These are phyloP conservation scores for Acleris laterana DNA, from an alignment of 2,888 invertebrate genomes.

Conservation along the genomic window DNA sequence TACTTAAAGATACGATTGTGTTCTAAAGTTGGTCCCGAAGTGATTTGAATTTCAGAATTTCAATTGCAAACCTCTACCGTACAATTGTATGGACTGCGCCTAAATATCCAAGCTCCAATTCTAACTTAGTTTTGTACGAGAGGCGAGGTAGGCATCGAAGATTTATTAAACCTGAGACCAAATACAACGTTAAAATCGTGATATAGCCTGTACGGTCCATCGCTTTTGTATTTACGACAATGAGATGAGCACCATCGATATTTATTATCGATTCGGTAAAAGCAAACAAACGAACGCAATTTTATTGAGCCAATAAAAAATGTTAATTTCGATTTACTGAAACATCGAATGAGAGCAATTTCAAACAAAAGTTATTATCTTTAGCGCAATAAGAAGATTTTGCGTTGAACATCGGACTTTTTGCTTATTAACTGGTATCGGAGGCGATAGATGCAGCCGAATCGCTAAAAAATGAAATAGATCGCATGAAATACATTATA, in stretches of 20 bases:
- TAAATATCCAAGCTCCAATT: slow-evolving; percentile 37
- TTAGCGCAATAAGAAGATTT: slow-evolving; percentile 37
- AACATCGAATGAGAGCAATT: slow-evolving; percentile 31
- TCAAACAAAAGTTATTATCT: slow-evolving; percentile 34
- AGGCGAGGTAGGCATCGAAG: slow-evolving; percentile 32
- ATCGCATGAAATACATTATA: slow-evolving; percentile 54
- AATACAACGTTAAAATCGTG: slow-evolving; percentile 34
- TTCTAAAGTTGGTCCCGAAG: slow-evolving; percentile 68
- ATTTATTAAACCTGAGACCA: slow-evolving; percentile 32
- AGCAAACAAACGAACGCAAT: slow-evolving; percentile 29
- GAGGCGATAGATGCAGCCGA: slow-evolving; percentile 45
- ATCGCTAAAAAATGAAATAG: slow-evolving; percentile 57
- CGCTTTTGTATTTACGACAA: slow-evolving; percentile 33
- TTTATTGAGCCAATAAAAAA: slow-evolving; percentile 30
- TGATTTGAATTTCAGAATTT: slow-evolving; percentile 80
- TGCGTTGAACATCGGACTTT: slow-evolving; percentile 50
- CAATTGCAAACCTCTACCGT: slow-evolving; percentile 60
- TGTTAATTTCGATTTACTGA: slow-evolving; percentile 26
- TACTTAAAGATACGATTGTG: slow-evolving; percentile 66
- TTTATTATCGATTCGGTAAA: slow-evolving; percentile 33
- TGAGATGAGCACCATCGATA: slow-evolving; percentile 30
- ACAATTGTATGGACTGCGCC: slow-evolving; percentile 46
- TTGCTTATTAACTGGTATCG: slow-evolving; percentile 57
- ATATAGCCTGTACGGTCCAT: slow-evolving; percentile 27
- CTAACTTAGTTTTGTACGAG: slow-evolving; percentile 35